phyloP scores from a whole-genome alignment of 92 coral and sea anemone genomes.

The Palythoa heliodiscus region DNA sequence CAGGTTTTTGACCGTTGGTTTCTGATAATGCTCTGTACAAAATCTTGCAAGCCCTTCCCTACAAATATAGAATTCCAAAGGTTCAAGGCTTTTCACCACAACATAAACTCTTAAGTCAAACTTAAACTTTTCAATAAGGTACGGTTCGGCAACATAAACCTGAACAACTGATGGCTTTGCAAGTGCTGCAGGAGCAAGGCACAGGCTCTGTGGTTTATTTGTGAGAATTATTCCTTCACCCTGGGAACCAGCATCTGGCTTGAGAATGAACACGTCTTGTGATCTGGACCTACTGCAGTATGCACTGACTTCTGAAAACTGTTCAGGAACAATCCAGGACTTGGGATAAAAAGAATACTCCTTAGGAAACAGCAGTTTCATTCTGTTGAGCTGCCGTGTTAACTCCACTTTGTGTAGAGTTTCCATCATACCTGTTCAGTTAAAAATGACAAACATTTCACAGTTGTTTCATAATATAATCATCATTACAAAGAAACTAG shows the following conservation, averaged over 20 bases:
- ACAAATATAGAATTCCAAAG: constrained; percentile 76
- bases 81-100: constrained; percentile 75
- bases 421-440: constrained; percentile 74
- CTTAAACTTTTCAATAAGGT: constrained; percentile 76
- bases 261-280: constrained; percentile 62
- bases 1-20: constrained; percentile 73
- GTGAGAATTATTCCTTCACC: constrained; percentile 84
- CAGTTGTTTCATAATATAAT: too few relatives aligned
- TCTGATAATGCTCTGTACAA: constrained; percentile 79
- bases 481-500: too few relatives aligned
- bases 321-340: constrained; percentile 86
- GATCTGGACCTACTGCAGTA: constrained; percentile 49
- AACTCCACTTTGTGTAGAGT: constrained; percentile 78
- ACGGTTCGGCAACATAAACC: constrained; percentile 72
- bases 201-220: constrained; percentile 66
- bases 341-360: constrained; percentile 81
- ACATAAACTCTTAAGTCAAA: constrained; percentile 88
- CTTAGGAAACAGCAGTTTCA: constrained; percentile 76
- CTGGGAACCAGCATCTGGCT: constrained; percentile 89
- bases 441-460: neutral
- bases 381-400: constrained; percentile 74
- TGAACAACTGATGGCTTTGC: constrained; percentile 73
- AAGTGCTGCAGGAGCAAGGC: constrained; percentile 62
- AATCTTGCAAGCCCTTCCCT: constrained; percentile 90
- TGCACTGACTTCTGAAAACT: constrained; percentile 70